Percentiles rank a stretch among this genome's conserved stretches.
These are phyloP conservation scores for Gopherus evgoodei DNA, from an alignment of 2,113 vertebrate genomes.

Conservation along the genomic window DNA sequence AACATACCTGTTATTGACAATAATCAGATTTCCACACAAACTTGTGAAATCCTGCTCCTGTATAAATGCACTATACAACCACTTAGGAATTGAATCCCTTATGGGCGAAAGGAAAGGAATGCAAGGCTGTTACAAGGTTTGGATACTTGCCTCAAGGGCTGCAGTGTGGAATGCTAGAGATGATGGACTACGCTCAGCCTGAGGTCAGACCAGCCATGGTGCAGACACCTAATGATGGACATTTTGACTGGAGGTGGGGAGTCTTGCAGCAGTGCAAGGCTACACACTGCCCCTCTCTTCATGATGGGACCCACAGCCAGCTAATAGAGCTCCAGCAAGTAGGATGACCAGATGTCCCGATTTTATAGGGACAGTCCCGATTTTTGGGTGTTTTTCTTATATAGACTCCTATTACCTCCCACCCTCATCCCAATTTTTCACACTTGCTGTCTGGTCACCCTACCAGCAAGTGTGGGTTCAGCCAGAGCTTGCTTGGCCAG, in stretches of 20 bases:
- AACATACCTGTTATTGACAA: not conserved
- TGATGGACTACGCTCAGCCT: not conserved
- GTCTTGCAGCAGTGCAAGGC: not conserved
- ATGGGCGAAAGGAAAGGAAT: not conserved
- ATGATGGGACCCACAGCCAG: not conserved
- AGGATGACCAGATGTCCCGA: no score
- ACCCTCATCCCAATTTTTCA: no score
- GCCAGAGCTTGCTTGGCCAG: not conserved
- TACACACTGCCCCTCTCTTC: not conserved
- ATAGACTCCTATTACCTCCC: no score
- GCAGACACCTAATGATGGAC: not conserved
- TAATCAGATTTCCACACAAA: constrained; percentile 28
- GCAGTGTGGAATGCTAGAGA: not conserved
- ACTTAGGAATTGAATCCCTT: not conserved
- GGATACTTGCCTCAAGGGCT: not conserved
- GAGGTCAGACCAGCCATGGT: not conserved
- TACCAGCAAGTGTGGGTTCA: not conserved
- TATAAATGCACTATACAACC: not conserved
- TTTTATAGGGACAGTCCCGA: no score
- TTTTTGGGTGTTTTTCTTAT: no score
- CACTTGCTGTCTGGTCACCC: no score
- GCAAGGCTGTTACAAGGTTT: not conserved
- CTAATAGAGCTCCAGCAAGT: not conserved
- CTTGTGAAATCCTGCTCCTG: not conserved
- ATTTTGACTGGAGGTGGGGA: not conserved